Evolutionary conservation across 2,113 vertebrate genomes (phyloP).

Genomic region (Rhineura floridana): DNA sequence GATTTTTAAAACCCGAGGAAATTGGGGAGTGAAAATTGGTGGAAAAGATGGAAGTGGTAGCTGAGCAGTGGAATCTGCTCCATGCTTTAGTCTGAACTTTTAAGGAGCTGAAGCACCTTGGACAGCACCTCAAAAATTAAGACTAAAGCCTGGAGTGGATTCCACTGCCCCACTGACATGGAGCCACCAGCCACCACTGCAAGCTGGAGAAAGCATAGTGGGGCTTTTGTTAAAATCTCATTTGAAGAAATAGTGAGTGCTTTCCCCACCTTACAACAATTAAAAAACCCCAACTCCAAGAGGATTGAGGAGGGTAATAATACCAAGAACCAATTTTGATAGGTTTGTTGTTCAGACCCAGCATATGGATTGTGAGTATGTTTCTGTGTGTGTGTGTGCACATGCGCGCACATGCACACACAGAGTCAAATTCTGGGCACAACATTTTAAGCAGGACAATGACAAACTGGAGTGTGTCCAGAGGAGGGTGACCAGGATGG

Average conservation of each 20-base stretch:
- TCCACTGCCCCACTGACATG: too few species aligned
- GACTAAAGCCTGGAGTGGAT: too few species aligned
- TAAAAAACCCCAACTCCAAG: background rate
- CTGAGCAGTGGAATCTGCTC: too few species aligned
- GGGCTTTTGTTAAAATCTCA: conserved; percentile 48
- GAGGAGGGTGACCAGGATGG: background rate
- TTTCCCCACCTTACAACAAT: background rate
- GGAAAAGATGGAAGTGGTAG: too few species aligned
- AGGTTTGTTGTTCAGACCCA: background rate
- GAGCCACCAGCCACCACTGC: too few species aligned
- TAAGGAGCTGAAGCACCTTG: too few species aligned
- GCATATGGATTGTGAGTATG: too few species aligned
- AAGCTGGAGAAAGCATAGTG: background rate
- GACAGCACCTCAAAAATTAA: too few species aligned
- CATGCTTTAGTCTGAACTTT: too few species aligned
- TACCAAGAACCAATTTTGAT: background rate
- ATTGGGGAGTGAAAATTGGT: conserved; percentile 4
- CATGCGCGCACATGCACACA: background rate
- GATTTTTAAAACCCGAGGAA: conserved; percentile 5
- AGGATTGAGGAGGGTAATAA: background rate
- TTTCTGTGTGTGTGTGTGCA: too few species aligned
- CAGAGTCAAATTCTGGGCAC: background rate
- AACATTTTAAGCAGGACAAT: too few species aligned
- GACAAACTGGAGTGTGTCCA: too few species aligned
- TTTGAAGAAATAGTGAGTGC: conserved; percentile 37